Evolutionary conservation across 2,113 vertebrate species (phyloP).

Genomic region (Cyphomyrus discorhynchus): DNA sequence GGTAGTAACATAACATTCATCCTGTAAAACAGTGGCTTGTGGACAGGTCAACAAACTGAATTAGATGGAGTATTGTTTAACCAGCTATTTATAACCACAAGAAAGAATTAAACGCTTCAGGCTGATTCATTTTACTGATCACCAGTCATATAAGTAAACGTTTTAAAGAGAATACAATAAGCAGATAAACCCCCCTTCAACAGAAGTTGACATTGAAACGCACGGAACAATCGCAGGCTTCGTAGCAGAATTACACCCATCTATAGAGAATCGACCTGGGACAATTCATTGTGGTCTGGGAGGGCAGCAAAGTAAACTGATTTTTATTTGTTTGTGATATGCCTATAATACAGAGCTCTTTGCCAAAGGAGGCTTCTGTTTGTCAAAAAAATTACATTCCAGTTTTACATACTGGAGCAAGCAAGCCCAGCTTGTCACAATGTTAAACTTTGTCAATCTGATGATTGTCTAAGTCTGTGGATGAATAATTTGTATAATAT

Average conservation of each 20-base stretch:
- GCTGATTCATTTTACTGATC: not conserved
- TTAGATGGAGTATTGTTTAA: not conserved
- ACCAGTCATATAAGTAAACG: not conserved
- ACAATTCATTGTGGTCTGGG: not conserved
- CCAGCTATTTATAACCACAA: not conserved
- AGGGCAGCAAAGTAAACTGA: not conserved
- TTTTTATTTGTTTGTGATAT: not conserved
- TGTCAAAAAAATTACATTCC: not conserved
- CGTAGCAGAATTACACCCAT: not conserved
- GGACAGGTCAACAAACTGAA: not conserved
- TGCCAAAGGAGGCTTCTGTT: not conserved
- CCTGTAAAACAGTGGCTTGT: not conserved
- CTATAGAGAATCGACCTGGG: not conserved
- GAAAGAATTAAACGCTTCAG: not conserved
- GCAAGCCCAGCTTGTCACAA: not conserved
- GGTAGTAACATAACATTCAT: not conserved
- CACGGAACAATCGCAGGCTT: not conserved
- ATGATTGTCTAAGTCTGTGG: not conserved
- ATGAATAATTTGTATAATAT: not conserved
- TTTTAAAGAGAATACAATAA: not conserved
- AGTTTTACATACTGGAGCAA: not conserved
- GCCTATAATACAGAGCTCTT: not conserved
- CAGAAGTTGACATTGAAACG: not conserved
- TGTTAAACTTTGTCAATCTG: not conserved
- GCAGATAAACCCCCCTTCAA: not conserved